Conservation (phyloP, 2,797 vertebrate genomes). For the Peromyscus attwateri region DNA sequence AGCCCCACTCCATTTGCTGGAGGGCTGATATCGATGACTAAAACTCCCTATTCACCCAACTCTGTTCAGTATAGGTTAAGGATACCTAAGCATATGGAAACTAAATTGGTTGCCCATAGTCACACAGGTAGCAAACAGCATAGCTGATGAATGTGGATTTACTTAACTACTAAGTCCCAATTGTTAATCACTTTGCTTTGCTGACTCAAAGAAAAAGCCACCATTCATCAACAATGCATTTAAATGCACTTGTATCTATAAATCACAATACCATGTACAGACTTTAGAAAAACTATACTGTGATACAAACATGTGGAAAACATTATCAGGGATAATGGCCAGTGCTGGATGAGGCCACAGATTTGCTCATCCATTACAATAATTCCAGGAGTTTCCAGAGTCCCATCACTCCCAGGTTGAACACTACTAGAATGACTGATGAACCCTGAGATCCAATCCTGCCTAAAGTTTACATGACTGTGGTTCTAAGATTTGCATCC, state of each 20-base stretch:
- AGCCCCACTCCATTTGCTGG: not conserved
- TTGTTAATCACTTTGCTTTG: not conserved
- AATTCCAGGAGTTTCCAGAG: not conserved
- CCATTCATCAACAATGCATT: slow-evolving; percentile 24
- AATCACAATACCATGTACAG: slow-evolving; percentile 28
- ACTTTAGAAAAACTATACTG: not conserved
- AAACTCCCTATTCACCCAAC: not conserved
- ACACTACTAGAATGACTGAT: not conserved
- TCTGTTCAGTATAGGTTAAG: not conserved
- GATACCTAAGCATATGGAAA: not conserved
- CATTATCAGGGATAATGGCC: not conserved
- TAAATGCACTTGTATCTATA: slow-evolving; percentile 9
- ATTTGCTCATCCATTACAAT: not conserved
- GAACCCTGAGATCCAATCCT: not conserved
- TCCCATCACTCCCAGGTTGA: not conserved
- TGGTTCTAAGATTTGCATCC: not conserved
- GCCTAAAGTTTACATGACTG: not conserved
- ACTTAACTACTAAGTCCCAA: not conserved
- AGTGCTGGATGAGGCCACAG: not conserved
- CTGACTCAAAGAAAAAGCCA: not conserved
- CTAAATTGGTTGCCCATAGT: not conserved
- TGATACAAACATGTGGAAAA: not conserved
- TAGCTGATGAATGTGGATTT: not conserved
- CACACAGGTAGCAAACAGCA: not conserved
- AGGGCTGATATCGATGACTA: not conserved